Base-by-base conservation (phyloP, 2,113 vertebrate genomes). In the Fregata magnificens region DNA sequence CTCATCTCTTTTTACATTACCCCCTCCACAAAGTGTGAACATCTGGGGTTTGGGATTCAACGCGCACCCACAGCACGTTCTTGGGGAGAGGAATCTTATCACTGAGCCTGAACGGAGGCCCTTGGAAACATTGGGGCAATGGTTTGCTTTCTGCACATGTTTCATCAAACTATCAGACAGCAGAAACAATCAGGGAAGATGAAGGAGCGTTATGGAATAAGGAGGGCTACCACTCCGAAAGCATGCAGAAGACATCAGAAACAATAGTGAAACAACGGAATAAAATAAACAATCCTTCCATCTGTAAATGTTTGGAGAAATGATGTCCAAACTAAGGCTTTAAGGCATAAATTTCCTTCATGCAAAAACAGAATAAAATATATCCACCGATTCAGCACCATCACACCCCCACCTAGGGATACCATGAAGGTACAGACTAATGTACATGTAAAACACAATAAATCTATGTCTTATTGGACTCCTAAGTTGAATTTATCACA, bases 61-160 rank as follows among this genome's bases (percentile, higher is more conserved):
- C 29, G 70, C 0, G 1, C 26, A 53, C 11, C 18, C 1, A 1
- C 6, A 56, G 14, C 21, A 36, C 0, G 1, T 28, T 78, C 78
- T 72, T 18, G 36, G 36, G 16, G 13, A 71, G 13, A 26, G 7
- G 13, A 79, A 20, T 42, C 21, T 63, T 62, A 53, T 11, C 50
- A 14, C 18, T 0, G 0, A 55, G 32, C 40, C 71, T 63, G 31
- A 73, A 16, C 2, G 0, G 14, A 47, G 31, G 22, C 14, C 13
- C 24, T 55, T 65, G 22, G 40, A 94, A 91, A 50, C 13, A 69
- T 3, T 5, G n/a, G 32, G 31, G 16, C 34, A 34, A 28, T 13
- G 7, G 2, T 61, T 90, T 81, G 32, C 17, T 82, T 74, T 67
- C 61, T 71, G 34, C 20, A 36, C 6, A 1, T 8, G 26, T 56